Percentiles rank a stretch among this genome's conserved stretches.
Evolutionary conservation across 2,797 vertebrate species (phyloP).

Genomic region (Pangasius larnaudii): DNA sequence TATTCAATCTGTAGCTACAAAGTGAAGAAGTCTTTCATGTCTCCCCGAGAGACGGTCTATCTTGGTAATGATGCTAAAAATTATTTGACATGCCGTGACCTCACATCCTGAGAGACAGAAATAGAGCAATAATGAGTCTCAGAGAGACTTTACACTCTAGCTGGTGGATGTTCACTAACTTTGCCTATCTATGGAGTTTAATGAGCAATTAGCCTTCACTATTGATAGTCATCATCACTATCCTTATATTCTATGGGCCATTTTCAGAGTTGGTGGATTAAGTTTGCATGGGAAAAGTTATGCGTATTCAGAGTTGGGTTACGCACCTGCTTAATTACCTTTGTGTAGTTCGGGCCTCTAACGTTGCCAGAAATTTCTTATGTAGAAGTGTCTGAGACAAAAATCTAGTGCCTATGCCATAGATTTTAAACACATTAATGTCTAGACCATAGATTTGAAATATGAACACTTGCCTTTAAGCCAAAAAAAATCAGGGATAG

Average conservation of each 20-base stretch:
- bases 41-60: slow-evolving; percentile 18
- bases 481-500: background rate
- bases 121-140: slow-evolving; percentile 32
- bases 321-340: background rate
- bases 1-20: slow-evolving; percentile 2
- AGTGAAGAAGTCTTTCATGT: slow-evolving; percentile 22
- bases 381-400: background rate
- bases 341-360: background rate
- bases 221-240: background rate
- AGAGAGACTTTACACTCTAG: slow-evolving; percentile 8
- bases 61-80: slow-evolving; percentile 39
- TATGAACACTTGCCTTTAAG: background rate
- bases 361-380: background rate
- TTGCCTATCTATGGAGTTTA: background rate
- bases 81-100: slow-evolving; percentile 30
- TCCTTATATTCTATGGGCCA: too few relatives aligned
- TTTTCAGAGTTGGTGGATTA: background rate
- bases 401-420: background rate
- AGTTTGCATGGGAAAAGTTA: background rate
- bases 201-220: background rate
- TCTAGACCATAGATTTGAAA: background rate
- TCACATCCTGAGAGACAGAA: slow-evolving; percentile 29
- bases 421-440: too few relatives aligned
- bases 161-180: background rate
- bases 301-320: background rate